Evolutionary conservation across 1,140 invertebrate genomes (phyloP).

Genomic region (Hydropsyche tenuis): DNA sequence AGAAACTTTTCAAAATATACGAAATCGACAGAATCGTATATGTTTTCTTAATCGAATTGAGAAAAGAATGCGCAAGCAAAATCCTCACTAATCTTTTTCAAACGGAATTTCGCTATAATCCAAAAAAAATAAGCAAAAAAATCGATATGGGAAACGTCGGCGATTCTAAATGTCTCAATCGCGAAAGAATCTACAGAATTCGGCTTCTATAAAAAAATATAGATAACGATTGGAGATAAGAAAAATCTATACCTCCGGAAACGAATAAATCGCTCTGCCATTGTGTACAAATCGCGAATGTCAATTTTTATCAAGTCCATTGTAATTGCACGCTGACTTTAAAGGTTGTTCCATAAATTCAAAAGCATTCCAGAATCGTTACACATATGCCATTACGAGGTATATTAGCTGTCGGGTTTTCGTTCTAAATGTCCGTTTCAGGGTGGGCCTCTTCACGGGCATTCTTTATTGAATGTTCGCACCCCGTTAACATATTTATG

Average conservation of each 20-base stretch:
- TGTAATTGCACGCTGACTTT: neutral
- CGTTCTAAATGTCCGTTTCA: slow-evolving; percentile 33
- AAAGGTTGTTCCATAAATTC: neutral
- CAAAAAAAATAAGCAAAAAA: neutral
- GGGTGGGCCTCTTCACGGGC: slow-evolving; percentile 35
- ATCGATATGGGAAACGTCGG: neutral
- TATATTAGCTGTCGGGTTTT: slow-evolving; percentile 31
- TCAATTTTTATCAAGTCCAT: neutral
- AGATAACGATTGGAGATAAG: neutral
- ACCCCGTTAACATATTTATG: slow-evolving; percentile 46
- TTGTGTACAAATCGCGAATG: neutral
- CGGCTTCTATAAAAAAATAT: neutral
- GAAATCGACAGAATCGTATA: neutral
- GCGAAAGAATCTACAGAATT: slow-evolving; percentile 19
- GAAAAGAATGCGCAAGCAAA: slow-evolving; percentile 3
- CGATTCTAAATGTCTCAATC: slow-evolving; percentile 18
- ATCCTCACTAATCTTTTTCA: slow-evolving; percentile 23
- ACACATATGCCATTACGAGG: slow-evolving; percentile 25
- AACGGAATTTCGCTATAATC: no score
- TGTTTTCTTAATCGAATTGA: neutral
- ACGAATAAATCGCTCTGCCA: neutral
- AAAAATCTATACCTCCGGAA: slow-evolving; percentile 6
- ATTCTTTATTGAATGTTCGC: slow-evolving; percentile 45
- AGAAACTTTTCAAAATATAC: slow-evolving; percentile 6
- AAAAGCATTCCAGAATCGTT: slow-evolving; percentile 24